Base-by-base conservation (phyloP, 2,113 vertebrate genomes). In the Equus przewalskii region DNA sequence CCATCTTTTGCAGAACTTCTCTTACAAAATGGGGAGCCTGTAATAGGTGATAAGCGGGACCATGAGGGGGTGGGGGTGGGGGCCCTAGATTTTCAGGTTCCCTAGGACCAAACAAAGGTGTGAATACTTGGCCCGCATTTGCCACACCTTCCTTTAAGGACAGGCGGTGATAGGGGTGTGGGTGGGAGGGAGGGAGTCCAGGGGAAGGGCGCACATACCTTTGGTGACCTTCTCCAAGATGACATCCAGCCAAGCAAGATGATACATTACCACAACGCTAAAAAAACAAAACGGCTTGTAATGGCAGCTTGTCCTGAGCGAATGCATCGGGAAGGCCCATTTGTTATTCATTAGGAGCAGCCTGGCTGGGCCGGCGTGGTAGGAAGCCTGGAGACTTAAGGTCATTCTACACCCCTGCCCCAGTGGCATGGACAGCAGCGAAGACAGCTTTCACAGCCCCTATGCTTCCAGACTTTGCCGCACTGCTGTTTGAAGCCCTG, bases 331-430 rank as follows among this genome's bases (percentile, higher is more conserved):
- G 97, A 98, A 98, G 96, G 97, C 78, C 98, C 98, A 98, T 99
- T 99, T 99, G 99, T 98, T 99, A 98, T 98, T 98, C 98, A 98
- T 99, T 99, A 99, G 96, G 97, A 98, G 96, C 96, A 98, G 98
- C 95, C 98, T 91, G 98, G 98, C 98, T 95, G 90, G 95, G 97
- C 98, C 97, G 97, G 96, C 94, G 82, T 97, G 97, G 96, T 95
- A 98, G 97, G 93, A 98, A 98, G 97, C 97, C 98, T 98, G 97
- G 98, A 98, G 98, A 98, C 94, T 87, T 96, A 60, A 94, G 98
- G 98, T 99, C 98, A 98, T 98, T 98, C 98, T 97, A 98, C 97
- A 97, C 97, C 92, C 88, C 97, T 97, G 98, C 98, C 97, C 97
- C 97, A 97, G 95, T 98, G 98, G 96, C 96, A 94, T 2, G 79